Percentiles rank a stretch among this genome's conserved stretches.
Conservation (phyloP, 2,888 invertebrate species). For the Eupithecia subfuscata region DNA sequence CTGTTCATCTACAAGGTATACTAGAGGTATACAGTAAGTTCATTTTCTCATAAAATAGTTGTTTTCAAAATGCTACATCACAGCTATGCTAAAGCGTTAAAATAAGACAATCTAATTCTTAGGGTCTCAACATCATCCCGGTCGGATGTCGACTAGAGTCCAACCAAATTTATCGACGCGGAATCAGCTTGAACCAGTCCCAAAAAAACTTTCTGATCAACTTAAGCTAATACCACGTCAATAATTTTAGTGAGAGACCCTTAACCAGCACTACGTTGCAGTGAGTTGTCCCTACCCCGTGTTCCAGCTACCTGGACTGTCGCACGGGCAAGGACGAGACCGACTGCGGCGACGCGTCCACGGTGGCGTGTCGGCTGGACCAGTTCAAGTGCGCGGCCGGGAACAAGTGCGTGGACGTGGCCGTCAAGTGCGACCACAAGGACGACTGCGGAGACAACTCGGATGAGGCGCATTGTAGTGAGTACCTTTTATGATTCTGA, state of each 20-base stretch:
- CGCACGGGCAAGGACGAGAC: constrained; percentile 92
- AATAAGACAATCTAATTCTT: not conserved
- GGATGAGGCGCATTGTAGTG: constrained; percentile 95
- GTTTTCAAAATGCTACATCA: too few species aligned
- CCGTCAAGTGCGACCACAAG: constrained; percentile 92
- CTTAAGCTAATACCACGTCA: not conserved
- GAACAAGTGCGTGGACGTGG: constrained; percentile 90
- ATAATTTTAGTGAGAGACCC: not conserved
- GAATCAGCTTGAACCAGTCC: not conserved
- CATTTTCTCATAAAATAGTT: too few species aligned
- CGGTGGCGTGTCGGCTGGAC: constrained; percentile 89
- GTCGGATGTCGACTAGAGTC: not conserved
- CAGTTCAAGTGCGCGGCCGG: constrained; percentile 94
- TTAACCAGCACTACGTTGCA: not conserved
- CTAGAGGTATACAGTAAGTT: not conserved
- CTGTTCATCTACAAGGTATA: not conserved
- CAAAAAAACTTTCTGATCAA: not conserved
- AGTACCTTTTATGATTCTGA: constrained; percentile 47
- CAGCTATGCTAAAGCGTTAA: too few species aligned
- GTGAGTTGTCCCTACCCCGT: not conserved
- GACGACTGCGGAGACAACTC: constrained; percentile 96
- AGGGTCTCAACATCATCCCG: not conserved
- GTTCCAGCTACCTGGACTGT: constrained; percentile 89
- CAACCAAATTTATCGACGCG: not conserved
- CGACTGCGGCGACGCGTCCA: constrained; percentile 85